phyloP scores from a whole-genome alignment of 1,140 invertebrate species.

The Parapsyche elsis region DNA sequence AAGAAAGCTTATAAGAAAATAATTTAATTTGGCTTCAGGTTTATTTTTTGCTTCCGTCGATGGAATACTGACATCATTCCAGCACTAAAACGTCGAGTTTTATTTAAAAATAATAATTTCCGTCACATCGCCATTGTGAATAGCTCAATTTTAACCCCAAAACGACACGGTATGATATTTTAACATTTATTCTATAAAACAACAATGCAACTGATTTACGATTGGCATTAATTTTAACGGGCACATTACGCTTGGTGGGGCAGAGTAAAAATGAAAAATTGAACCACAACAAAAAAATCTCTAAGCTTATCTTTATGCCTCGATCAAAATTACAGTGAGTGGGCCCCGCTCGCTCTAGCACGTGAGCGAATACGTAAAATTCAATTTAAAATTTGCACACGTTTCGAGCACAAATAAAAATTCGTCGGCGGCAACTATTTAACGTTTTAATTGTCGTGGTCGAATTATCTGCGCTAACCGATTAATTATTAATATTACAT shows the following conservation, averaged over 20 bases:
- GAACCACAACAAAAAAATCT: neutral
- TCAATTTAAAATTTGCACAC: constrained; percentile 20
- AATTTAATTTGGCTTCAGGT: too few species aligned
- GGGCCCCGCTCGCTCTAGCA: neutral
- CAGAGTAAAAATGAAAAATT: constrained; percentile 7
- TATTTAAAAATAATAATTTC: too few species aligned
- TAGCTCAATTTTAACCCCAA: neutral
- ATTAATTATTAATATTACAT: too few species aligned
- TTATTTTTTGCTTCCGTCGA: too few species aligned
- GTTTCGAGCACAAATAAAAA: neutral
- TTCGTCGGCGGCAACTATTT: neutral
- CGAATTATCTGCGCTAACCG: too few species aligned
- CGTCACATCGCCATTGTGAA: neutral
- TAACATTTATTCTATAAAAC: constrained; percentile 7
- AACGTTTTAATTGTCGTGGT: neutral
- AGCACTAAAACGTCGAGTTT: neutral
- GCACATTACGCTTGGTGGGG: neutral
- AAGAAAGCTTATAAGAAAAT: too few species aligned
- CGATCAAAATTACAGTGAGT: constrained; percentile 24
- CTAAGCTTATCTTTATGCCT: constrained; percentile 24
- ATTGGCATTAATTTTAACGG: constrained; percentile 5
- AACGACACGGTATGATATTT: neutral
- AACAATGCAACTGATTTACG: constrained; percentile 28
- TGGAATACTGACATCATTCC: neutral
- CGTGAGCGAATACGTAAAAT: constrained; percentile 8